Conservation (phyloP, 2,888 invertebrate genomes). For the Cepaea hortensis region DNA sequence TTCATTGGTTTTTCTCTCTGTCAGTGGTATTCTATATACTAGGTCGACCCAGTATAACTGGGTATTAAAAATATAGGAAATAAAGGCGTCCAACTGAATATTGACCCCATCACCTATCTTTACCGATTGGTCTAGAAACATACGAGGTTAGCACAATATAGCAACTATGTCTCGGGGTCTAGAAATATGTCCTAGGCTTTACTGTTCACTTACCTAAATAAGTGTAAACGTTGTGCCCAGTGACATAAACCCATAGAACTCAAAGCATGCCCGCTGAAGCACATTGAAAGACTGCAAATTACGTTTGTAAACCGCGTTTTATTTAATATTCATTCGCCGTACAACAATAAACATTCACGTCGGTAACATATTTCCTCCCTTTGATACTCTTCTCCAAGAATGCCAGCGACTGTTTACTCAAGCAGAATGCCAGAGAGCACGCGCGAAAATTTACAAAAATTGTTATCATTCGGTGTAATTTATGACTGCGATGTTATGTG, state of each 20-base stretch:
- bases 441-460: constrained; percentile 49
- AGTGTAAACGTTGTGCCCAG: no score
- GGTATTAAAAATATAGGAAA: no score
- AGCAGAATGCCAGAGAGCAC: constrained; percentile 41
- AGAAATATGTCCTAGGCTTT: no score
- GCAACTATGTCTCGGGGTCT: no score
- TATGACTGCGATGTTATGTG: constrained; percentile 42
- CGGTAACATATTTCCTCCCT: background rate
- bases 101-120: no score
- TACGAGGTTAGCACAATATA: no score
- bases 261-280: background rate
- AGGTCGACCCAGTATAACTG: no score
- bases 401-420: constrained; percentile 41
- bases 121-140: no score
- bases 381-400: background rate
- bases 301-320: background rate
- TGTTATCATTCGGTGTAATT: constrained; percentile 53
- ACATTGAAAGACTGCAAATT: background rate
- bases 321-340: background rate
- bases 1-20: no score
- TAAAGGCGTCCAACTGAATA: no score
- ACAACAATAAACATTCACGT: background rate
- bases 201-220: no score
- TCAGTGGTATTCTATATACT: no score
- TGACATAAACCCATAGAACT: background rate